A percentile compares a stretch with the other conserved stretches of the same genome.
Conservation (phyloP, 2,888 invertebrate genomes). For the Agrotis ipsilon region DNA sequence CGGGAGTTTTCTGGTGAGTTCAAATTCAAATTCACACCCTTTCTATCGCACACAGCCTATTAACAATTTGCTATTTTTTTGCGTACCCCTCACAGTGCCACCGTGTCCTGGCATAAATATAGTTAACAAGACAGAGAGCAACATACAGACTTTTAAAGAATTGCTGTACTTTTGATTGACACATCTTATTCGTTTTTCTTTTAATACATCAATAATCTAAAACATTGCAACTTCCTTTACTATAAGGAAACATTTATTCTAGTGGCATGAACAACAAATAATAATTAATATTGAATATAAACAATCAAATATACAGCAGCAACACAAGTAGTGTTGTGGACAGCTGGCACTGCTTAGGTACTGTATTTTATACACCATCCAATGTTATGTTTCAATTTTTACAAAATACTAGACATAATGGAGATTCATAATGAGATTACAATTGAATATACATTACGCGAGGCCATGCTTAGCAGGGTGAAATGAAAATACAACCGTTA, state of each 20-base stretch:
- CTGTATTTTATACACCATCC: constrained; percentile 85
- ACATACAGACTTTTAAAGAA: constrained; percentile 43
- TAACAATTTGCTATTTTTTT: constrained; percentile 88
- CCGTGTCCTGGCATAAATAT: constrained; percentile 54
- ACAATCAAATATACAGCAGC: constrained; percentile 61
- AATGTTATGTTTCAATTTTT: constrained; percentile 87
- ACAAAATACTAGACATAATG: constrained; percentile 80
- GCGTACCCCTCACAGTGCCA: constrained; percentile 76
- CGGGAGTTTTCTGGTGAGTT: too few relatives aligned
- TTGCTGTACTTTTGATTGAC: constrained; percentile 57
- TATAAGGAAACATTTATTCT: constrained; percentile 55
- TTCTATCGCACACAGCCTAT: too few relatives aligned
- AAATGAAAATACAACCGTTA: constrained; percentile 88
- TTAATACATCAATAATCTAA: constrained; percentile 52
- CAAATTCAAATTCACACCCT: too few relatives aligned
- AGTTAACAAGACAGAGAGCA: constrained; percentile 63
- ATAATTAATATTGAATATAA: constrained; percentile 57
- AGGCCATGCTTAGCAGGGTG: constrained; percentile 89
- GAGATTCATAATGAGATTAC: constrained; percentile 90
- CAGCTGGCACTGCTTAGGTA: constrained; percentile 71
- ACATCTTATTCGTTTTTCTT: constrained; percentile 45
- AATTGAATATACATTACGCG: constrained; percentile 84
- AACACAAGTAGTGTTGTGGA: constrained; percentile 34
- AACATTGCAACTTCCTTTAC: constrained; percentile 55
- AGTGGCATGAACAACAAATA: constrained; percentile 57